phyloP scores from a whole-genome alignment of 2,113 vertebrate species.

The Pterocles burchelli region DNA sequence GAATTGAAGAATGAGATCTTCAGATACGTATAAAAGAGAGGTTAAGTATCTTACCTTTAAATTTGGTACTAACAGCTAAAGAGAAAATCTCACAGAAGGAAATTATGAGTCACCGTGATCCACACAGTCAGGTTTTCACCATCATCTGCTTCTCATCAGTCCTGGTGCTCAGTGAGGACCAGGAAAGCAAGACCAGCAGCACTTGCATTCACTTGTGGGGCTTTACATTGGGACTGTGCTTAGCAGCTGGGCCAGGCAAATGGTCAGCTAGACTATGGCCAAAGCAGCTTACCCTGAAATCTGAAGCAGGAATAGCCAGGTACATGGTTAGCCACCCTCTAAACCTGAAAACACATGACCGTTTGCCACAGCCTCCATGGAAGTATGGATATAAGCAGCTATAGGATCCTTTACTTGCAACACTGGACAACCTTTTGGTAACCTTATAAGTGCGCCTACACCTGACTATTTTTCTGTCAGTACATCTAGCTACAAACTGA shows the following conservation, averaged over 20 bases:
- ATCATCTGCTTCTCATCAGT: neutral
- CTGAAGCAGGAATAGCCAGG: neutral
- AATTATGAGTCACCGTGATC: neutral
- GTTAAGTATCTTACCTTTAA: neutral
- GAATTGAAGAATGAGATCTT: neutral
- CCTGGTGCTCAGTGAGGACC: neutral
- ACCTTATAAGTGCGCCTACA: fast-evolving
- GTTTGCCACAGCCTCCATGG: neutral
- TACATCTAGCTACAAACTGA: neutral
- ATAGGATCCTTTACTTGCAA: neutral
- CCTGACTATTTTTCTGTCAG: neutral
- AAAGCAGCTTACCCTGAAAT: neutral
- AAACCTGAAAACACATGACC: neutral
- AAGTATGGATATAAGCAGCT: neutral
- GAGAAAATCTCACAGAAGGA: neutral
- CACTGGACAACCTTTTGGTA: neutral
- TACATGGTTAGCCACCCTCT: neutral
- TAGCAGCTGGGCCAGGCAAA: neutral
- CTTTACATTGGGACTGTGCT: neutral
- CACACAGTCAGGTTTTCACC: neutral
- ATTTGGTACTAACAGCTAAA: neutral
- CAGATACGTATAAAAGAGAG: neutral
- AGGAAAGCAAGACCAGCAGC: neutral
- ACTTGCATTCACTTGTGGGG: neutral
- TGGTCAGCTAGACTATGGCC: neutral